Evolutionary conservation across 2,113 vertebrate genomes (phyloP), one percentile per base, ranked within the genome.

Genomic region (Notiomystis cincta): DNA sequence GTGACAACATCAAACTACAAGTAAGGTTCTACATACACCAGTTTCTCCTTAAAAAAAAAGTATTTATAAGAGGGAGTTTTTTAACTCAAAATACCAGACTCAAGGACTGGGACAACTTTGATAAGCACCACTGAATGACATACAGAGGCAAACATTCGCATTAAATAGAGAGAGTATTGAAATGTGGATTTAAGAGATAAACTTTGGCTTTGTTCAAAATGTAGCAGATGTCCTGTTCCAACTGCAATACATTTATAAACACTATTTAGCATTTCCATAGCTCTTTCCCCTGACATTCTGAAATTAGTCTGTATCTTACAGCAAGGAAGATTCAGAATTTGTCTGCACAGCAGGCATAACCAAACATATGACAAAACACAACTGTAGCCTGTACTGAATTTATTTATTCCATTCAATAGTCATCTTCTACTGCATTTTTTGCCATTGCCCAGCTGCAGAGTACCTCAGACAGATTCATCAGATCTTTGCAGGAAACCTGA

Each of bases 91-190:
- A 31, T 60, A 61, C 10, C 51, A 38, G 7, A 56, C 4, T 45
- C 21, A 44, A 12, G 33, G 30, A 57, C 40, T 51, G 12, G 12
- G 37, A 20, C 27, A 53, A 8, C 27, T 82, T 76, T 11, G 51
- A 54, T 28, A 75, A 88, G 28, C 40, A 75, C 19, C 24, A 65
- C 44, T 10, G 3, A 84, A 64, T 11, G 9, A 40, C 4, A 76
- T 5, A 51, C 2, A 48, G 14, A 57, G 16, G 37, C 5, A 64
- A 90, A 84, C 0, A 45, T 11, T 14, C 0, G 0, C 17, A 71
- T 33, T 61, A 90, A 78, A 62, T 4, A 66, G 22, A 58, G 15
- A 5, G 1, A 82, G 30, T 24, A 64, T 2, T 67, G 64, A 92
- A 92, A 88, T 15, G 33, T 13, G 73, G 33, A 83, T 42, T 75